Conservation (phyloP, 2,113 vertebrate genomes). For the Seriola dumerili region DNA sequence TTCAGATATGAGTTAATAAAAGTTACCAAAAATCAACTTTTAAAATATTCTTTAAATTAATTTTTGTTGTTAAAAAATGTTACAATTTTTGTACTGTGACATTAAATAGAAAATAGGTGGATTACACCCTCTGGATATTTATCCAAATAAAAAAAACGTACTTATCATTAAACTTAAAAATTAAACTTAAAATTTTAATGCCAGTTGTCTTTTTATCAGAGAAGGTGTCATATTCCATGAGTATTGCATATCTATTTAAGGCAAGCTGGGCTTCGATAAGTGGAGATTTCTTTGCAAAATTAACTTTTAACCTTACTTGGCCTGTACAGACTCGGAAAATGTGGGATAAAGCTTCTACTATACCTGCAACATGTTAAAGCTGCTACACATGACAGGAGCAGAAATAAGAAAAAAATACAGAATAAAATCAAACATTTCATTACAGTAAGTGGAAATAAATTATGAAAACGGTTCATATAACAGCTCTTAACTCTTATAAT, state of each 20-base stretch:
- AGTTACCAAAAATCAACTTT: too few relatives aligned
- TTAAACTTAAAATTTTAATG: not conserved
- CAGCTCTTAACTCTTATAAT: not conserved
- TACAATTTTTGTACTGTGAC: not conserved
- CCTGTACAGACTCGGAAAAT: not conserved
- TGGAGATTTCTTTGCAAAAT: not conserved
- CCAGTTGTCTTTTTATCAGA: not conserved
- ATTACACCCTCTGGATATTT: not conserved
- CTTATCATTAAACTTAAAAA: too few relatives aligned
- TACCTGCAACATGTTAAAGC: not conserved
- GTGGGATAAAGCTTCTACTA: not conserved
- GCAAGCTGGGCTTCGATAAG: conserved; percentile 16
- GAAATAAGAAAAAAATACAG: not conserved
- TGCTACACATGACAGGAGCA: not conserved
- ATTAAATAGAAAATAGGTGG: too few relatives aligned
- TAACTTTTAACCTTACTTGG: not conserved
- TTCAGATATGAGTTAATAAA: too few relatives aligned
- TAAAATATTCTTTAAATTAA: too few relatives aligned
- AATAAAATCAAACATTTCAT: not conserved
- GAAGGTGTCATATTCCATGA: not conserved
- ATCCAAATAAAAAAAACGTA: not conserved
- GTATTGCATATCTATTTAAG: conserved; percentile 29
- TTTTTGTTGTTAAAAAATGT: too few relatives aligned
- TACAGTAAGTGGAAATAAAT: not conserved
- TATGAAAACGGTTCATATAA: not conserved